These are phyloP conservation scores for Lacerta agilis DNA, from an alignment of 2,797 vertebrate species.

Conservation along the genomic window DNA sequence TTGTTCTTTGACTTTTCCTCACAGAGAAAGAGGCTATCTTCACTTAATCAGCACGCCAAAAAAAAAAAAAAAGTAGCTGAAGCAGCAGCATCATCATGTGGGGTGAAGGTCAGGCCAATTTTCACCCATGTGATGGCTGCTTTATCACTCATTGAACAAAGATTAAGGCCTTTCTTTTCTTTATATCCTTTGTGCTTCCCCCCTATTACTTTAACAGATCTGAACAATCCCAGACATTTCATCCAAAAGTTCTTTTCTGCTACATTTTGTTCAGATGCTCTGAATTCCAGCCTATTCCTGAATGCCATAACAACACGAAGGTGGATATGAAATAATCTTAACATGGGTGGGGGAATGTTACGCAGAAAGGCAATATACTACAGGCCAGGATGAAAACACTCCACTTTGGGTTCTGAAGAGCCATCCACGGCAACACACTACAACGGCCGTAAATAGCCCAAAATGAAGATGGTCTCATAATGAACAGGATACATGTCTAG, in stretches of 20 bases:
- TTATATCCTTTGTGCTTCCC: constrained; percentile 82
- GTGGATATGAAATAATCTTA: constrained; percentile 67
- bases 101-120: constrained; percentile 85
- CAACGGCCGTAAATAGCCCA: neutral
- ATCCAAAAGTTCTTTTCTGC: constrained; percentile 80
- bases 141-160: constrained; percentile 83
- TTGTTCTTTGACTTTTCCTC: constrained; percentile 83
- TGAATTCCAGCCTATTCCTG: constrained; percentile 74
- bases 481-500: neutral
- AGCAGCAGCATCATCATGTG: constrained; percentile 74
- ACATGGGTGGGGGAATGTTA: constrained; percentile 56
- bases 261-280: constrained; percentile 79
- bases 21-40: constrained; percentile 80
- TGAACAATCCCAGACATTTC: constrained; percentile 78
- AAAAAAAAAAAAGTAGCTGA: constrained; percentile 78
- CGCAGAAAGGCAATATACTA: constrained; percentile 68
- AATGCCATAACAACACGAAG: constrained; percentile 69
- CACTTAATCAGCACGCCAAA: constrained; percentile 81
- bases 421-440: neutral
- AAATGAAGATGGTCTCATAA: neutral
- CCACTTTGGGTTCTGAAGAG: constrained; percentile 50
- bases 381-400: constrained; percentile 54
- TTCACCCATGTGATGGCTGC: constrained; percentile 79
- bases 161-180: constrained; percentile 80
- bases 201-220: constrained; percentile 81